A percentile compares a stretch with the other conserved stretches of the same genome.
Evolutionary conservation across 2,888 invertebrate species (phyloP).

Genomic region (Scelioninae gen. 2): DNA sequence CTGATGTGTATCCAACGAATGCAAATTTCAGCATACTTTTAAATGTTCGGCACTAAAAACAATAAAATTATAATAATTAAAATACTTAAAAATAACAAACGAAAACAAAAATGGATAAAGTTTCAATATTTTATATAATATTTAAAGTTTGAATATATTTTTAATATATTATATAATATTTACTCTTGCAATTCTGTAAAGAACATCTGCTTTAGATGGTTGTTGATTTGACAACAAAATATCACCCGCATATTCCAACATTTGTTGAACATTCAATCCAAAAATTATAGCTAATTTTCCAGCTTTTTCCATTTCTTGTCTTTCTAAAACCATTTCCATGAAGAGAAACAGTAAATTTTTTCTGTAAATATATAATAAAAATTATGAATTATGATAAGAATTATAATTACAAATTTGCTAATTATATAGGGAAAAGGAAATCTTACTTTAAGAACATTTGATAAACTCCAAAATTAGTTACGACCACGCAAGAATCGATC

Average conservation of each 20-base stretch:
- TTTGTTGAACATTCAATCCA: conserved; percentile 80
- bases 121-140: no score
- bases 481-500: conserved; percentile 79
- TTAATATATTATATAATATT: conserved; percentile 17
- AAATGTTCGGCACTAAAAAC: conserved; percentile 76
- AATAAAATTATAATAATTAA: neutral
- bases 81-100: conserved; percentile 2
- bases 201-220: conserved; percentile 85
- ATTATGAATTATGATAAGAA: conserved; percentile 21
- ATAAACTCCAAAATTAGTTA: conserved; percentile 80
- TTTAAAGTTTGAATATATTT: neutral
- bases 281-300: conserved; percentile 79
- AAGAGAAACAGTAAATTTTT: conserved; percentile 77
- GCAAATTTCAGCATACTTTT: conserved; percentile 81
- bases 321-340: conserved; percentile 78
- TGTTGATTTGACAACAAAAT: conserved; percentile 84
- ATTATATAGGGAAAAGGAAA: no score
- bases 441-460: conserved; percentile 78
- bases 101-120: no score
- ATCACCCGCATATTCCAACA: conserved; percentile 89
- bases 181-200: conserved; percentile 88
- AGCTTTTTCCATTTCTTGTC: conserved; percentile 77
- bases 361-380: conserved; percentile 61
- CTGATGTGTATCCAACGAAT: conserved; percentile 79
- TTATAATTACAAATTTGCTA: no score